Evolutionary conservation across 2,888 invertebrate genomes (phyloP).

Genomic region (Eupithecia vulgata): DNA sequence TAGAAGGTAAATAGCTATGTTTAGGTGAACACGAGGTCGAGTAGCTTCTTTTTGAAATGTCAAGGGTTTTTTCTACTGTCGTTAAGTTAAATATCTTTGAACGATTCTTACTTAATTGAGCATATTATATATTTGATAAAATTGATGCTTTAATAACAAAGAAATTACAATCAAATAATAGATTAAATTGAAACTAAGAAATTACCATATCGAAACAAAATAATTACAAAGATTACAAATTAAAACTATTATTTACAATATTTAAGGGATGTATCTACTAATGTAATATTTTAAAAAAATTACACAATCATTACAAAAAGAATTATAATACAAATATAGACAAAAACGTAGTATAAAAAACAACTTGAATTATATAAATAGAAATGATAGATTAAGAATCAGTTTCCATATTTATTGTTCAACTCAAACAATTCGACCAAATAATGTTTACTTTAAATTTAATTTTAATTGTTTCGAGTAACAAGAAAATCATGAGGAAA

Average conservation of each 20-base stretch:
- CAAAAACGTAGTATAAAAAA: not conserved
- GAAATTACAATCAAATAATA: too few relatives aligned
- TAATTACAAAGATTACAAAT: too few relatives aligned
- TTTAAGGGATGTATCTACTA: too few relatives aligned
- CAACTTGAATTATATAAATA: not conserved
- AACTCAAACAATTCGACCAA: not conserved
- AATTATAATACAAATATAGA: not conserved
- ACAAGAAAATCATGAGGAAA: not conserved
- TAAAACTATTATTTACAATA: too few relatives aligned
- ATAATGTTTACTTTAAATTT: not conserved
- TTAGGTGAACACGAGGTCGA: constrained; percentile 64
- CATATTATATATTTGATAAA: too few relatives aligned
- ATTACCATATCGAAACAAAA: too few relatives aligned
- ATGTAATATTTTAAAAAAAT: too few relatives aligned
- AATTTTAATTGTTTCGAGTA: not conserved
- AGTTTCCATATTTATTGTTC: not conserved
- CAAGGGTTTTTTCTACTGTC: constrained; percentile 69
- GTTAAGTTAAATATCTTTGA: constrained; percentile 50
- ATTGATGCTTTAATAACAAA: too few relatives aligned
- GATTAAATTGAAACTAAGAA: too few relatives aligned
- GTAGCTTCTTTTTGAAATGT: constrained; percentile 71
- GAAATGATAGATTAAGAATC: not conserved
- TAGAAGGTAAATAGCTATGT: constrained; percentile 65
- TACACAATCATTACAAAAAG: constrained; percentile 3
- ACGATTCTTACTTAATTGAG: constrained; percentile 44